A percentile compares a stretch with the other conserved stretches of the same genome.
These are phyloP conservation scores for Caenorhabditis becei DNA, from an alignment of 2,888 invertebrate genomes.

Conservation along the genomic window DNA sequence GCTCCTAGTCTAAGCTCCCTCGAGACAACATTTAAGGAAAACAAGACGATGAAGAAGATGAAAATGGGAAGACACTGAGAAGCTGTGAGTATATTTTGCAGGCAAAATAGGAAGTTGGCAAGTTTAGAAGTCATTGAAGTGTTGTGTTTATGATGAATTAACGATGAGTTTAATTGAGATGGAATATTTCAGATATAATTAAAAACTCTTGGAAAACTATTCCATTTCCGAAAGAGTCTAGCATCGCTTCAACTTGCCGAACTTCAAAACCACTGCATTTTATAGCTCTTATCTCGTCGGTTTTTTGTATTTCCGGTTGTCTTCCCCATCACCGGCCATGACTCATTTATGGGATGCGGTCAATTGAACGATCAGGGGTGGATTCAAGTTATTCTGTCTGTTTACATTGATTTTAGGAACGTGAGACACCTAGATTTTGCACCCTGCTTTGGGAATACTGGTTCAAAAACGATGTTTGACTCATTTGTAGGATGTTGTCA, in stretches of 20 bases:
- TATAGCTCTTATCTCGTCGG: slow-evolving; percentile 40
- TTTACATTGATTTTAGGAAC: slow-evolving; percentile 7
- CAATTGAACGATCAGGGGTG: slow-evolving; percentile 2
- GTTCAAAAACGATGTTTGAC: no score
- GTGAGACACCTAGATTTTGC: no score
- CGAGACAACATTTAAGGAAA: not conserved
- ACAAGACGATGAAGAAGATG: not conserved
- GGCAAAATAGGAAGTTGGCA: not conserved
- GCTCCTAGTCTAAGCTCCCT: not conserved
- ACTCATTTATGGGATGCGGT: slow-evolving; percentile 29
- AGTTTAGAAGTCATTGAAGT: not conserved
- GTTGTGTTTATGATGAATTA: not conserved
- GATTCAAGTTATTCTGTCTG: not conserved
- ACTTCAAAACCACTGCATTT: slow-evolving; percentile 5
- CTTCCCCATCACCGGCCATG: slow-evolving; percentile 5
- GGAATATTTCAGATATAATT: not conserved
- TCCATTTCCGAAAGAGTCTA: not conserved
- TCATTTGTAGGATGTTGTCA: slow-evolving; percentile 25
- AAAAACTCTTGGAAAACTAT: not conserved
- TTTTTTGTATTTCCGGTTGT: slow-evolving; percentile 40
- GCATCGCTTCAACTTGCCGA: not conserved
- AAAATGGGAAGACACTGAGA: not conserved
- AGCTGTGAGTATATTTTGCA: not conserved
- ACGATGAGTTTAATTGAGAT: not conserved
- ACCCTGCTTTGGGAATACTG: no score